phyloP scores from a whole-genome alignment of 2,797 vertebrate genomes.

The Hoplostethus atlanticus region DNA sequence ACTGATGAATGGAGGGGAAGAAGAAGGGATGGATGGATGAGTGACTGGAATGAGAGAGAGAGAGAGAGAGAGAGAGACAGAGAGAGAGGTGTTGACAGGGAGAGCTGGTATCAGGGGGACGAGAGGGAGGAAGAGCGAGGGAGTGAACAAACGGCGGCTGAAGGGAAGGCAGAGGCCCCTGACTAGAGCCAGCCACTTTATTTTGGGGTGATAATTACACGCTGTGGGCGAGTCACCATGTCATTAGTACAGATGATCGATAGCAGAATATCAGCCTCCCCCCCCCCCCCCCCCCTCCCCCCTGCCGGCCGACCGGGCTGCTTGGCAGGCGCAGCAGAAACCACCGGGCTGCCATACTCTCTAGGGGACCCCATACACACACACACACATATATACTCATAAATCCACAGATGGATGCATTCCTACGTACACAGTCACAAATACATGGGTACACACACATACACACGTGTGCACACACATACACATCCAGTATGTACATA shows the following conservation, averaged over 20 bases:
- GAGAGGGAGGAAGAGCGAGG: background rate
- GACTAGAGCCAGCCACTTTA: constrained; percentile 70
- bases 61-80: background rate
- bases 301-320: constrained; percentile 49
- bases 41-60: background rate
- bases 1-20: constrained; percentile 6
- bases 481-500: background rate
- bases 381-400: constrained; percentile 13
- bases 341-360: constrained; percentile 67
- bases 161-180: constrained; percentile 45
- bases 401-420: constrained; percentile 9
- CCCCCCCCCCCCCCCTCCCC: background rate
- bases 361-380: constrained; percentile 33
- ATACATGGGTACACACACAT: constrained; percentile 14
- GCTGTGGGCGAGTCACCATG: constrained; percentile 63
- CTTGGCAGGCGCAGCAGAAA: constrained; percentile 60
- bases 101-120: constrained; percentile 1
- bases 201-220: constrained; percentile 84
- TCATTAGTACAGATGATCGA: constrained; percentile 84
- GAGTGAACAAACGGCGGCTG: constrained; percentile 4
- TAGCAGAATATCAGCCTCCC: constrained; percentile 78
- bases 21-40: constrained; percentile 2
- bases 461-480: constrained; percentile 1
- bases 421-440: constrained; percentile 20
- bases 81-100: background rate